These are phyloP conservation scores for Dromaius novaehollandiae DNA, from an alignment of 2,113 vertebrate species.

Conservation along the genomic window DNA sequence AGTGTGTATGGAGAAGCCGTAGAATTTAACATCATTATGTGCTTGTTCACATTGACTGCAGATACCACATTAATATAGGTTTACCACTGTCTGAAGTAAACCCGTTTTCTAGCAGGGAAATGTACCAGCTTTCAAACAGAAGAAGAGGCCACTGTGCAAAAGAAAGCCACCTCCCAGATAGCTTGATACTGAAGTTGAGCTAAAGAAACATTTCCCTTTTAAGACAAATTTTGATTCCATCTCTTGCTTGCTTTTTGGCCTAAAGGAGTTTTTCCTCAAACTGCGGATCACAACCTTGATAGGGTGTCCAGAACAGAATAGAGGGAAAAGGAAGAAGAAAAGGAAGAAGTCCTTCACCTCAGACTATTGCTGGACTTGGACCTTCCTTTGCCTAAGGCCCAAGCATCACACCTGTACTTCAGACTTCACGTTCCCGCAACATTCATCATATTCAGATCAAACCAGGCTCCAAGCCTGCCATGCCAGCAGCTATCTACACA, in stretches of 20 bases:
- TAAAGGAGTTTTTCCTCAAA: not conserved
- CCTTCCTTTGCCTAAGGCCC: not conserved
- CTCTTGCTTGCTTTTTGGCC: not conserved
- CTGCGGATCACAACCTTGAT: not conserved
- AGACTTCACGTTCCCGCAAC: not conserved
- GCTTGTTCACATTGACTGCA: not conserved
- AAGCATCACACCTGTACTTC: accelerated
- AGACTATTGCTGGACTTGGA: not conserved
- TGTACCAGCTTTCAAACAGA: not conserved
- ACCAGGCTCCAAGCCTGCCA: no score
- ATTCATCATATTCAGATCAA: not conserved
- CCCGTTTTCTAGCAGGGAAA: not conserved
- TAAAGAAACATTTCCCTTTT: not conserved
- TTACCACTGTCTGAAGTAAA: not conserved
- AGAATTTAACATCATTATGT: not conserved
- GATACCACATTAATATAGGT: not conserved
- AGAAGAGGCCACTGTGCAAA: accelerated
- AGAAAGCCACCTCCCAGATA: not conserved
- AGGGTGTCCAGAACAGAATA: not conserved
- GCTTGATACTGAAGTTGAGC: not conserved
- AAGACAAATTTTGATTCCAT: not conserved
- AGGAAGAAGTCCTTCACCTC: not conserved
- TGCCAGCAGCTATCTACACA: no score
- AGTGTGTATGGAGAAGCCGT: not conserved
- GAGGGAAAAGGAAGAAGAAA: not conserved